phyloP scores from a whole-genome alignment of 2,888 invertebrate genomes.

The Ichneumoninae sp. region DNA sequence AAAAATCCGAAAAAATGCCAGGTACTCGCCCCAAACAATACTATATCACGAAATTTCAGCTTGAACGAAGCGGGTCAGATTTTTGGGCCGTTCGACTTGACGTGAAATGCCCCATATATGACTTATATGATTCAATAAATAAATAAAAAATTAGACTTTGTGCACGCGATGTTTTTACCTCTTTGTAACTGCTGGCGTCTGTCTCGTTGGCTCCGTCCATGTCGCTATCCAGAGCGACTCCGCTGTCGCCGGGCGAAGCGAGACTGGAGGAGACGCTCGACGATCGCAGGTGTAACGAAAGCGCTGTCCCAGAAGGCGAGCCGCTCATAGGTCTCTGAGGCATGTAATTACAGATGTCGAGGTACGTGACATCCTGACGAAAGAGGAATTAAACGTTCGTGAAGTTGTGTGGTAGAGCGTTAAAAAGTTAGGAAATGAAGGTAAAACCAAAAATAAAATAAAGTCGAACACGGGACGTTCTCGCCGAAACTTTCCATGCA shows the following conservation, averaged over 20 bases:
- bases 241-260: slow-evolving; percentile 92
- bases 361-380: slow-evolving; percentile 80
- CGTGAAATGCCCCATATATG: too few species aligned
- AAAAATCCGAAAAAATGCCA: too few species aligned
- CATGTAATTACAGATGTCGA: slow-evolving; percentile 83
- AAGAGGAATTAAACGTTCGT: slow-evolving; percentile 52
- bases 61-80: too few species aligned
- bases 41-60: too few species aligned
- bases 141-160: not conserved
- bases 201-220: slow-evolving; percentile 83
- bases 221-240: slow-evolving; percentile 85
- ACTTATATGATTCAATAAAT: not conserved
- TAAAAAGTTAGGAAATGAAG: not conserved
- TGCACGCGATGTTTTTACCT: slow-evolving; percentile 71
- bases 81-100: too few species aligned
- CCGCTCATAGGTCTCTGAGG: slow-evolving; percentile 83
- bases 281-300: slow-evolving; percentile 81
- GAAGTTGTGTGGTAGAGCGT: not conserved
- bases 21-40: too few species aligned
- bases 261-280: slow-evolving; percentile 84
- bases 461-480: slow-evolving; percentile 45
- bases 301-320: slow-evolving; percentile 81
- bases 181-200: slow-evolving; percentile 82
- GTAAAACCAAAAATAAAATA: slow-evolving; percentile 5
- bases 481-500: slow-evolving; percentile 12